Conservation (phyloP, 2,797 vertebrate genomes). For the Sebastes dallii region DNA sequence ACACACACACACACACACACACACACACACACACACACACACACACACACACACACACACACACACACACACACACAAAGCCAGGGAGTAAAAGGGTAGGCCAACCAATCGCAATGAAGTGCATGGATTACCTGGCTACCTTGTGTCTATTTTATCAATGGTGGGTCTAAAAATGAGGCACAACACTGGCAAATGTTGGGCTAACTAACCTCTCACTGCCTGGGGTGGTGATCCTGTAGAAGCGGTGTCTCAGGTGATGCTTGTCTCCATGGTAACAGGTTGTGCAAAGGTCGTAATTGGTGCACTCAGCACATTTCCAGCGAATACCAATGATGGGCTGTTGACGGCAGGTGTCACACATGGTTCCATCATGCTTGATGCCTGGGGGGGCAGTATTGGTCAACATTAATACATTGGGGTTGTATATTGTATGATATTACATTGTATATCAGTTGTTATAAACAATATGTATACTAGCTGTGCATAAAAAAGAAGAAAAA, state of each 20-base stretch:
- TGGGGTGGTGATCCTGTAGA: conserved; percentile 98
- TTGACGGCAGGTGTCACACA: conserved; percentile 99
- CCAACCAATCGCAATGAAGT: conserved; percentile 9
- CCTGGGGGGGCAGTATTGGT: conserved; percentile 75
- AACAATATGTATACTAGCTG: not conserved
- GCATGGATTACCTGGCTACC: conserved; percentile 1
- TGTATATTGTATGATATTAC: not conserved
- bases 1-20: conserved; percentile 20
- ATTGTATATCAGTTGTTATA: not conserved
- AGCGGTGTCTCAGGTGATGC: conserved; percentile 97
- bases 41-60: conserved; percentile 30
- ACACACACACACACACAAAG: conserved; percentile 9
- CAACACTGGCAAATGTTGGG: not conserved
- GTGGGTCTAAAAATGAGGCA: not conserved
- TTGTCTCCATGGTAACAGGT: conserved; percentile 99
- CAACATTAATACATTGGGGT: not conserved
- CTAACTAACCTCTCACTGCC: conserved; percentile 93
- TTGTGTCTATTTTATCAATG: not conserved
- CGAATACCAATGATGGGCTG: conserved; percentile 99
- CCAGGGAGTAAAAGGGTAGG: not conserved
- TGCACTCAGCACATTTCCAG: conserved; percentile 99
- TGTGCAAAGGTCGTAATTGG: conserved; percentile 98
- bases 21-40: conserved; percentile 32
- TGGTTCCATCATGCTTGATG: conserved; percentile 98
- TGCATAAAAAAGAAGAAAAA: not conserved